A percentile compares a stretch with the other conserved stretches of the same genome.
phyloP scores from a whole-genome alignment of 2,797 vertebrate genomes.

The Pogoniulus pusillus region DNA sequence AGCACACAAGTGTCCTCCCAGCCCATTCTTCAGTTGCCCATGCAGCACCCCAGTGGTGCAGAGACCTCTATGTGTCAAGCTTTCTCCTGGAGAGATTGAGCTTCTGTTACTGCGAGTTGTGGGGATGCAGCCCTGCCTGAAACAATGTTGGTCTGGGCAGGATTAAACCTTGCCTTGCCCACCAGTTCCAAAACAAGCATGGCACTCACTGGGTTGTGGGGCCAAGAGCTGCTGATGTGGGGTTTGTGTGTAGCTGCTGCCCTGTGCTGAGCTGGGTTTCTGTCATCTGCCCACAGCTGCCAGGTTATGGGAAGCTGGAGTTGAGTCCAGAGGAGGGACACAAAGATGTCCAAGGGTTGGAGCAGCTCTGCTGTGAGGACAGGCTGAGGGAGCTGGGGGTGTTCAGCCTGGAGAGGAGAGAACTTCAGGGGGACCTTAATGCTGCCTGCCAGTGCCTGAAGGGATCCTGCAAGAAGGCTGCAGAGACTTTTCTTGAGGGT shows the following conservation, averaged over 20 bases:
- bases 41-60: neutral
- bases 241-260: neutral
- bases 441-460: too few relatives aligned
- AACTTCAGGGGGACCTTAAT: too few relatives aligned
- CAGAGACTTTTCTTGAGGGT: too few relatives aligned
- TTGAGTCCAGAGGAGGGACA: too few relatives aligned
- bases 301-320: neutral
- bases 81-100: neutral
- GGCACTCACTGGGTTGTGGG: neutral
- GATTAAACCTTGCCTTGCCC: neutral
- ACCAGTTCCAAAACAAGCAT: neutral
- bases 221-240: neutral
- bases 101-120: neutral
- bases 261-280: neutral
- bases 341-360: too few relatives aligned
- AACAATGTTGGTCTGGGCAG: neutral
- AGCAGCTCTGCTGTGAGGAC: too few relatives aligned
- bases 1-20: neutral
- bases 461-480: too few relatives aligned
- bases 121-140: neutral
- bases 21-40: neutral
- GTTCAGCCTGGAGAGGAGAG: too few relatives aligned
- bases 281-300: accelerated
- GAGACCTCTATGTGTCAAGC: neutral
- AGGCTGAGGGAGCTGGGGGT: too few relatives aligned